Conservation (phyloP, 2,113 vertebrate genomes). For the Rhagologus leucostigma region DNA sequence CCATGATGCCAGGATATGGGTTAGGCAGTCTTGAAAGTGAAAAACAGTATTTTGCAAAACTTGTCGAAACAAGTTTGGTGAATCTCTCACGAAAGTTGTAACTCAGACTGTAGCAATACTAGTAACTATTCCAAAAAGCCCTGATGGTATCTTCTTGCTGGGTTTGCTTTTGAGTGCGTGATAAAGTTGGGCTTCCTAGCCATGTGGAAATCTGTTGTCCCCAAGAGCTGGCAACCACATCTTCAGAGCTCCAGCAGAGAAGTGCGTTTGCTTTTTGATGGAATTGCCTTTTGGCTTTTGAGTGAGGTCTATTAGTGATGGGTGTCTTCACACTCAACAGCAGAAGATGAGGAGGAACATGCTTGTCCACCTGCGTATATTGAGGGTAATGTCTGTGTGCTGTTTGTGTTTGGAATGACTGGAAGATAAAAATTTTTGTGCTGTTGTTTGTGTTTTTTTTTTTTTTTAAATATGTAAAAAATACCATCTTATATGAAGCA, state of each 20-base stretch:
- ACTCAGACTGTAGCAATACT: neutral
- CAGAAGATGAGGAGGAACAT: neutral
- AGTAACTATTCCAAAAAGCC: neutral
- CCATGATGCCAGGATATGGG: neutral
- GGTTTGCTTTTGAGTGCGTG: neutral
- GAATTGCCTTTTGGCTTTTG: neutral
- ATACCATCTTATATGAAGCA: accelerated
- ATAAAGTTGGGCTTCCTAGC: neutral
- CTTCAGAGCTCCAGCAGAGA: neutral
- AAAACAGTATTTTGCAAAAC: neutral
- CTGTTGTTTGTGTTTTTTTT: neutral
- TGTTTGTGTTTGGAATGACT: neutral
- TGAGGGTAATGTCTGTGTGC: neutral
- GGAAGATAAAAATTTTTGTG: neutral
- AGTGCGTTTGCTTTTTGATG: neutral
- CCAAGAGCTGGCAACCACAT: neutral
- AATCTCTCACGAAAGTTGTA: neutral
- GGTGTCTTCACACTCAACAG: neutral
- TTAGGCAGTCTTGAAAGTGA: neutral
- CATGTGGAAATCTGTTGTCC: accelerated
- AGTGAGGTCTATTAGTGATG: neutral
- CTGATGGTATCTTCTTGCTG: neutral
- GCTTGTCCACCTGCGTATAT: neutral
- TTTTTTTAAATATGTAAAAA: neutral
- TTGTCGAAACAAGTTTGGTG: neutral